Percentiles rank a stretch among this genome's conserved stretches.
Evolutionary conservation across 2,888 invertebrate genomes (phyloP).

Genomic region (Pheosia tremula): DNA sequence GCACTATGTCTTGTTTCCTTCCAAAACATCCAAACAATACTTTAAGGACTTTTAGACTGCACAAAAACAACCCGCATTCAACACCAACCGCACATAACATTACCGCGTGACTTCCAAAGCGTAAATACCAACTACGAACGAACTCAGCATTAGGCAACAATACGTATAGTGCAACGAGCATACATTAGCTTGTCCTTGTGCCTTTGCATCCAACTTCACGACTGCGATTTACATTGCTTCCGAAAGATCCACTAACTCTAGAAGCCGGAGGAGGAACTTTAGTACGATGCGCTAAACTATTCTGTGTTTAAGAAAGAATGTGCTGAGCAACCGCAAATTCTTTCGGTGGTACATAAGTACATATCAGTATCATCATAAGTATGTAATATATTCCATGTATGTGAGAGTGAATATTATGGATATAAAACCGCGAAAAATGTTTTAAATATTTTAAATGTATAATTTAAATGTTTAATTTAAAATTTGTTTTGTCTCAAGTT

Average conservation of each 20-base stretch:
- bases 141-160: constrained; percentile 79
- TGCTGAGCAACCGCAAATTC: constrained; percentile 34
- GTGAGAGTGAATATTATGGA: not conserved
- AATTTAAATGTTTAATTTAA: too few relatives aligned
- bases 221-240: constrained; percentile 81
- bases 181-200: constrained; percentile 81
- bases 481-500: too few relatives aligned
- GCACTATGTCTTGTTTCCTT: too few relatives aligned
- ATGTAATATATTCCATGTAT: not conserved
- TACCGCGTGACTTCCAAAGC: constrained; percentile 37
- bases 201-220: constrained; percentile 78
- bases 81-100: constrained; percentile 22
- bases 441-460: too few relatives aligned
- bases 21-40: too few relatives aligned
- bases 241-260: constrained; percentile 57
- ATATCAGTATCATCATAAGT: not conserved
- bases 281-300: constrained; percentile 51
- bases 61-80: constrained; percentile 25
- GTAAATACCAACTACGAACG: constrained; percentile 71
- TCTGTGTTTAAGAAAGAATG: constrained; percentile 56
- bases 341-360: constrained; percentile 23
- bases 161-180: constrained; percentile 77
- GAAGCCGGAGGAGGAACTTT: not conserved
- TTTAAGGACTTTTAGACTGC: too few relatives aligned
- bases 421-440: not conserved